Evolutionary conservation across 2,113 vertebrate genomes (phyloP).

Genomic region (Lynx canadensis): DNA sequence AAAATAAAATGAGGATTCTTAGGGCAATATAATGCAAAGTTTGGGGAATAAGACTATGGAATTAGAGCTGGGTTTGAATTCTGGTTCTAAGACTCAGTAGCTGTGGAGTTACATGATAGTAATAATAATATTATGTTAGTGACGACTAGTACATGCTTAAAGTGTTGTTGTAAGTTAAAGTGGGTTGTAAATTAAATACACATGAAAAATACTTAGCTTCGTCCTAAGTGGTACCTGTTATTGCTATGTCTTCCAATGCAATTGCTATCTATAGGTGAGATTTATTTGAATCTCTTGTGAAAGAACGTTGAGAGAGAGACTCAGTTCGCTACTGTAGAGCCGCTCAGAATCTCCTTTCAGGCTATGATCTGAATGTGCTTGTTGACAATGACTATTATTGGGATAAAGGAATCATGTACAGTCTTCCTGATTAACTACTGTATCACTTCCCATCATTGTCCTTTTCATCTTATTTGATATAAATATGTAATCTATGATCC

Average conservation of each 20-base stretch:
- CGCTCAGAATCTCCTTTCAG: background rate
- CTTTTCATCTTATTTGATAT: conserved; percentile 57
- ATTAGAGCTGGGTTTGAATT: background rate
- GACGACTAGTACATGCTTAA: background rate
- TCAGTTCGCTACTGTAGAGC: background rate
- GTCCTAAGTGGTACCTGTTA: background rate
- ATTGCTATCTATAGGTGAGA: background rate
- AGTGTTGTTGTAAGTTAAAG: background rate
- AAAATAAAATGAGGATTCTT: background rate
- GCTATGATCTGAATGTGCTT: background rate
- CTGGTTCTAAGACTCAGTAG: background rate
- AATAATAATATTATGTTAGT: too few relatives aligned
- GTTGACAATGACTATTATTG: background rate
- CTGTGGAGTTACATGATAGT: background rate
- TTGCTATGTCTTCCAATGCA: background rate
- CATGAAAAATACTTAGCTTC: background rate
- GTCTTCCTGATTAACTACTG: conserved; percentile 33
- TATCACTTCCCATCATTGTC: conserved; percentile 20
- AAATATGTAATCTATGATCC: conserved; percentile 59
- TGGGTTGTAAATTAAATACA: background rate
- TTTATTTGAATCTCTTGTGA: background rate
- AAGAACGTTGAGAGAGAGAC: background rate
- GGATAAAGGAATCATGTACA: background rate
- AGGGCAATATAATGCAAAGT: background rate
- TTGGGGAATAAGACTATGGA: background rate